Evolutionary conservation across 2,797 vertebrate genomes (phyloP).

Genomic region (Synaphobranchus kaupii): DNA sequence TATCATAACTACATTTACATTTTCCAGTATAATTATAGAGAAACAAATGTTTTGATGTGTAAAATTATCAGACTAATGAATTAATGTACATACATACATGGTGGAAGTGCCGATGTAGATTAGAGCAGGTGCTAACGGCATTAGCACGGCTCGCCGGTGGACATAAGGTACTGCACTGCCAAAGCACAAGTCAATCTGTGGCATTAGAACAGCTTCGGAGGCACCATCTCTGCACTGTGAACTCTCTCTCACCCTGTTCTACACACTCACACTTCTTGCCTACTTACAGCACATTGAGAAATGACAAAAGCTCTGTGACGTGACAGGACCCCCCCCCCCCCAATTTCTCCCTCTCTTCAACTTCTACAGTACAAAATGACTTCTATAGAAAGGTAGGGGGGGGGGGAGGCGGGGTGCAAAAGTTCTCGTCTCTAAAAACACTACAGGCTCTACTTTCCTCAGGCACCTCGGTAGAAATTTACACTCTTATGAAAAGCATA

Average conservation of each 20-base stretch:
- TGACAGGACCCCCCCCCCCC: neutral
- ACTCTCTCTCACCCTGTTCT: slow-evolving; percentile 22
- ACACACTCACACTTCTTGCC: neutral
- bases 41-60: neutral
- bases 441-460: neutral
- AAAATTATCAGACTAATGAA: no score
- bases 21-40: neutral
- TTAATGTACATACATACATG: no score
- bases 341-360: neutral
- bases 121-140: neutral
- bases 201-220: slow-evolving; percentile 11
- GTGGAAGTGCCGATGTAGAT: neutral
- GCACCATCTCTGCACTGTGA: neutral
- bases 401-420: neutral
- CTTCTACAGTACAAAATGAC: slow-evolving; percentile 12
- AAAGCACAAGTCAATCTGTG: neutral
- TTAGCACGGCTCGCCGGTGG: neutral
- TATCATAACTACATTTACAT: neutral
- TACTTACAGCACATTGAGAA: slow-evolving; percentile 10
- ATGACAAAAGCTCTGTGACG: slow-evolving; percentile 24
- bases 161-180: neutral
- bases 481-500: neutral
- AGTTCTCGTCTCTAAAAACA: neutral
- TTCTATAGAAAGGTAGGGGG: neutral
- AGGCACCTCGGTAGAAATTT: neutral